These are phyloP conservation scores for Xyrichtys novacula DNA, from an alignment of 2,797 vertebrate species.

Conservation along the genomic window DNA sequence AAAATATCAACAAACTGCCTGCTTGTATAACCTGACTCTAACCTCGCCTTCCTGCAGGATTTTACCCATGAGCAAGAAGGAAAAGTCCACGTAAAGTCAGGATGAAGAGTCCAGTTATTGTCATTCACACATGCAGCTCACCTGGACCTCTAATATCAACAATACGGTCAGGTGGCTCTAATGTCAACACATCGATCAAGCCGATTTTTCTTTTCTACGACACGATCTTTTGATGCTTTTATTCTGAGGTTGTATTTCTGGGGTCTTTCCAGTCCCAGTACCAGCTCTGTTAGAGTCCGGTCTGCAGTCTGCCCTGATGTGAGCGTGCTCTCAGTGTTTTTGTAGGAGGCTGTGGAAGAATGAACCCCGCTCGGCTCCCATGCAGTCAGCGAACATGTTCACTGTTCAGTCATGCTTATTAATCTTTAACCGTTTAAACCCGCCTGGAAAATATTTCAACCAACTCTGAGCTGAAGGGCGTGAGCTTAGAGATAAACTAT, in stretches of 20 bases:
- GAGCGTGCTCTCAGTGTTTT: conserved; percentile 25
- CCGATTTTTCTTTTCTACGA: no score
- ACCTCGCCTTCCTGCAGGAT: no score
- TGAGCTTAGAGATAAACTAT: neutral
- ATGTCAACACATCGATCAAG: no score
- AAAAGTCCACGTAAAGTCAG: no score
- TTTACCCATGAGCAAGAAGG: no score
- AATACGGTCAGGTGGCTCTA: no score
- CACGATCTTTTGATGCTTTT: neutral
- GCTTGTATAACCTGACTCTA: no score
- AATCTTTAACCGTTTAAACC: neutral
- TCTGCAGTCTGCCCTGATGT: neutral
- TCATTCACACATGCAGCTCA: no score
- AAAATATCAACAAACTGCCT: no score
- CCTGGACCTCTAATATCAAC: no score
- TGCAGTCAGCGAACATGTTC: conserved; percentile 13
- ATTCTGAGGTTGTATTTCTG: neutral
- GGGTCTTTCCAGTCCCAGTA: neutral
- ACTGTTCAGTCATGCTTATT: conserved; percentile 43
- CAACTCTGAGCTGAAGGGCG: neutral
- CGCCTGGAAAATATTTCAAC: neutral
- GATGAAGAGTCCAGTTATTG: no score
- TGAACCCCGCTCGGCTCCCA: conserved; percentile 35
- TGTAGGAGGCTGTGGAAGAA: conserved; percentile 31
- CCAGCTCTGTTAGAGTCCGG: neutral